Conservation (phyloP, 1,140 invertebrate species). For the Drosophila simulans region DNA sequence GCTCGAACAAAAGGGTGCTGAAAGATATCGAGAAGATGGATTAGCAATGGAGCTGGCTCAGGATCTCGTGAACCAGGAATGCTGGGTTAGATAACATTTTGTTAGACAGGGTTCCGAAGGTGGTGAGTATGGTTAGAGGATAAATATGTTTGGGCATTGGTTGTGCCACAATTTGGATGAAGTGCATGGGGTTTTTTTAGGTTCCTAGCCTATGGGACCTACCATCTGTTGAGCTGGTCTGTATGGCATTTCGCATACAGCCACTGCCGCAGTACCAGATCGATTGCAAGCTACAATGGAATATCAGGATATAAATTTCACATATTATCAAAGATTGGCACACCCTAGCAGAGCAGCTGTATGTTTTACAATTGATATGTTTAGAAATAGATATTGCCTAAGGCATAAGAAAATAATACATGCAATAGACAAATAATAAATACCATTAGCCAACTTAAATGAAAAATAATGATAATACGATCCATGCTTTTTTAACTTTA, state of each 20-base stretch:
- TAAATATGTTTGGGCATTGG: background rate
- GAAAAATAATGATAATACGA: too few species aligned
- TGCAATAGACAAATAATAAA: background rate
- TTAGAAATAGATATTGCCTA: background rate
- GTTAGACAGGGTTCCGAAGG: background rate
- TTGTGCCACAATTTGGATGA: background rate
- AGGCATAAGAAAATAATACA: background rate
- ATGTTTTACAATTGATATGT: background rate
- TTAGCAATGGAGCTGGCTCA: background rate
- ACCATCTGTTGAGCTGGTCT: slow-evolving; percentile 70
- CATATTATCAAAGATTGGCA: background rate
- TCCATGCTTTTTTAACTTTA: too few species aligned
- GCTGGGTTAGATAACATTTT: background rate
- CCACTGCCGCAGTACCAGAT: slow-evolving; percentile 76
- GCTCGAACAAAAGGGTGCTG: slow-evolving; percentile 70
- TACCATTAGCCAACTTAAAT: background rate
- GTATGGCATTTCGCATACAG: slow-evolving; percentile 76
- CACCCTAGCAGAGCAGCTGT: background rate
- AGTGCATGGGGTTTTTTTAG: background rate
- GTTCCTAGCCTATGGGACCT: slow-evolving; percentile 11
- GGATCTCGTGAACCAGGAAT: background rate
- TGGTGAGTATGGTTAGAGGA: background rate
- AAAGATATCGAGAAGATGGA: background rate
- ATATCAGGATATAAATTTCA: background rate
- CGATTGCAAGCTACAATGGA: slow-evolving; percentile 66